These are phyloP conservation scores for Cryptoprocta ferox DNA, from an alignment of 2,797 vertebrate species.

Conservation along the genomic window DNA sequence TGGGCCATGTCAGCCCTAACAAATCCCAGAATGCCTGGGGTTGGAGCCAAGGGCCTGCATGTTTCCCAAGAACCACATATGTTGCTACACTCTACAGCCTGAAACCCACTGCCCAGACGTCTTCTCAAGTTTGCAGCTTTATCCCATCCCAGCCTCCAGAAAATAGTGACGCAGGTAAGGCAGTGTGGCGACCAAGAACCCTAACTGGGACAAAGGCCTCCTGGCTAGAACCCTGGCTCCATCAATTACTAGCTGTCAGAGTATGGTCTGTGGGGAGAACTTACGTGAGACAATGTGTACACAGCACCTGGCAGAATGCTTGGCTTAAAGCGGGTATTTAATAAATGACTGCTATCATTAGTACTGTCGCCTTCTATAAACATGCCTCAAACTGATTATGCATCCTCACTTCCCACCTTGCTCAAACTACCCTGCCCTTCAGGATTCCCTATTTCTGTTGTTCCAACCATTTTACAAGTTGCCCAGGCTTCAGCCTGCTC, in stretches of 20 bases:
- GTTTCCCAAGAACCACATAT: slow-evolving; percentile 1
- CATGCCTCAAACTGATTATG: background rate
- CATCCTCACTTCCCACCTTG: background rate
- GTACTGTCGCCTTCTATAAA: background rate
- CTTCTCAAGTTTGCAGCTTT: slow-evolving; percentile 52
- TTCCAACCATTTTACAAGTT: slow-evolving; percentile 9
- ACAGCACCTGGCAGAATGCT: background rate
- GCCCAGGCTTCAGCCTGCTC: slow-evolving; percentile 8
- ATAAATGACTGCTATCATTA: slow-evolving; percentile 31
- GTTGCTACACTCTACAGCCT: background rate
- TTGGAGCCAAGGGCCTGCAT: background rate
- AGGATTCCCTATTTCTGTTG: slow-evolving; percentile 29
- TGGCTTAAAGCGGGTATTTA: slow-evolving; percentile 3
- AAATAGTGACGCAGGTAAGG: background rate
- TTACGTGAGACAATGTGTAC: background rate
- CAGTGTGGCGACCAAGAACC: background rate
- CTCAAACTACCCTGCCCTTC: background rate
- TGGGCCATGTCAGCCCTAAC: background rate
- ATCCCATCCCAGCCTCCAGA: background rate
- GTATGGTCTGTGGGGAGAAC: slow-evolving; percentile 18
- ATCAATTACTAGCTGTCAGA: background rate
- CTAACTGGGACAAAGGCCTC: background rate
- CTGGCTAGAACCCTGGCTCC: background rate
- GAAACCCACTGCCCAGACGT: slow-evolving; percentile 2
- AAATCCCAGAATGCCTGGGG: background rate